A percentile compares a stretch with the other conserved stretches of the same genome.
phyloP scores from a whole-genome alignment of 2,797 vertebrate species.

The Myotis findleyi region DNA sequence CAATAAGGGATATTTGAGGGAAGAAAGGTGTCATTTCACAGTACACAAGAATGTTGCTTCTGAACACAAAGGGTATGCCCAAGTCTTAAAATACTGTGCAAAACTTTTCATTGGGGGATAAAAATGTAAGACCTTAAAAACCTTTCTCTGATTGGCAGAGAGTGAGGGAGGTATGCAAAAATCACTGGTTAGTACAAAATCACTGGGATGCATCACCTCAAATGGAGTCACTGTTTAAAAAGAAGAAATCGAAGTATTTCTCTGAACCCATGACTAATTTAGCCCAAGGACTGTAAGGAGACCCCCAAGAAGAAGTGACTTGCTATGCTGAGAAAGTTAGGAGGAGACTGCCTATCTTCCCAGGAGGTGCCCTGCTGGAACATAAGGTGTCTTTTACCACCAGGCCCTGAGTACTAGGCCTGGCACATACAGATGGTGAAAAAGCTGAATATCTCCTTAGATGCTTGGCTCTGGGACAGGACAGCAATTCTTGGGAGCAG shows the following conservation, averaged over 20 bases:
- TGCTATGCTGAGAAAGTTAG: neutral
- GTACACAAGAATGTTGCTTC: neutral
- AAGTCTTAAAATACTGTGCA: slow-evolving; percentile 29
- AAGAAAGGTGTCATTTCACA: neutral
- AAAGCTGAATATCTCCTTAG: neutral
- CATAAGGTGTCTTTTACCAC: neutral
- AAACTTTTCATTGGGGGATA: neutral
- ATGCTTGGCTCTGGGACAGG: neutral
- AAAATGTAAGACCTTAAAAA: slow-evolving; percentile 41
- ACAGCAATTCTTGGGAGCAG: neutral
- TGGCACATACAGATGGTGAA: neutral
- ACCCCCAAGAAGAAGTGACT: neutral
- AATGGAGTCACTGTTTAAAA: neutral
- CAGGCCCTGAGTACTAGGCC: neutral
- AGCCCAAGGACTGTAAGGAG: neutral
- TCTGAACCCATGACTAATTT: neutral
- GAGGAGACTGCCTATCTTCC: neutral
- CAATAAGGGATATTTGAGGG: neutral
- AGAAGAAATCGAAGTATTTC: neutral
- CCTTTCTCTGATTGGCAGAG: neutral
- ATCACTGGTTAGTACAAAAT: slow-evolving; percentile 27
- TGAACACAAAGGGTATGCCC: neutral
- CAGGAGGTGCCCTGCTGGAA: neutral
- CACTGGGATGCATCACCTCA: neutral
- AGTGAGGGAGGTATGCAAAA: neutral